Conservation (phyloP, 2,113 vertebrate species). For the Haemorhous mexicanus region DNA sequence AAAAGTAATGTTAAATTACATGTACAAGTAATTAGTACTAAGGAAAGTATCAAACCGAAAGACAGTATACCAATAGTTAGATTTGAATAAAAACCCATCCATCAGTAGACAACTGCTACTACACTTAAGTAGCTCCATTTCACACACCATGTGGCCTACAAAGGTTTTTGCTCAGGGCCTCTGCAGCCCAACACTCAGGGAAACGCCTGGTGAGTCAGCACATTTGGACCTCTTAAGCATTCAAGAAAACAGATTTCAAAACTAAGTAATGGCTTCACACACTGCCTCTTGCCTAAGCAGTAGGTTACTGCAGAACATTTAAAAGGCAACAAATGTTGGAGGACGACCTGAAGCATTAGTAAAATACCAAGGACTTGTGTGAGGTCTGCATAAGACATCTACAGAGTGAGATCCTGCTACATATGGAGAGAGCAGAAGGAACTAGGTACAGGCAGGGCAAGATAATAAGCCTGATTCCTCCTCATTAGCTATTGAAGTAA, state of each 20-base stretch:
- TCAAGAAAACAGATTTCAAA: background rate
- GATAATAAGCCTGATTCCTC: background rate
- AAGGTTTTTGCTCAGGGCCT: background rate
- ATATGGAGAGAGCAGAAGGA: background rate
- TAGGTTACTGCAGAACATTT: background rate
- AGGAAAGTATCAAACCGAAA: background rate
- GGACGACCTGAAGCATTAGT: background rate
- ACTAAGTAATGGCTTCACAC: background rate
- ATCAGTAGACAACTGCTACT: background rate
- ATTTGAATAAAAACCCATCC: background rate
- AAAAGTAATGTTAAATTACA: background rate
- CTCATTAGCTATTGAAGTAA: background rate
- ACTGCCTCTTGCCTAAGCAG: background rate
- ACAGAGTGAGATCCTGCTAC: background rate
- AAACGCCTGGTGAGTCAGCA: background rate
- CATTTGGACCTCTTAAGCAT: background rate
- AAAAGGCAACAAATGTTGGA: background rate
- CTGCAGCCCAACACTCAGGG: background rate
- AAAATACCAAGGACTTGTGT: background rate
- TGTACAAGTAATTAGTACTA: background rate
- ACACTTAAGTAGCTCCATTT: background rate
- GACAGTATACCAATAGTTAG: background rate
- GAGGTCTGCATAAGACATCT: background rate
- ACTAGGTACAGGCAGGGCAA: rapidly evolving
- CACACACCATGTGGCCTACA: background rate